Base-by-base conservation (phyloP, 2,797 vertebrate genomes). In the Acanthornis magna region DNA sequence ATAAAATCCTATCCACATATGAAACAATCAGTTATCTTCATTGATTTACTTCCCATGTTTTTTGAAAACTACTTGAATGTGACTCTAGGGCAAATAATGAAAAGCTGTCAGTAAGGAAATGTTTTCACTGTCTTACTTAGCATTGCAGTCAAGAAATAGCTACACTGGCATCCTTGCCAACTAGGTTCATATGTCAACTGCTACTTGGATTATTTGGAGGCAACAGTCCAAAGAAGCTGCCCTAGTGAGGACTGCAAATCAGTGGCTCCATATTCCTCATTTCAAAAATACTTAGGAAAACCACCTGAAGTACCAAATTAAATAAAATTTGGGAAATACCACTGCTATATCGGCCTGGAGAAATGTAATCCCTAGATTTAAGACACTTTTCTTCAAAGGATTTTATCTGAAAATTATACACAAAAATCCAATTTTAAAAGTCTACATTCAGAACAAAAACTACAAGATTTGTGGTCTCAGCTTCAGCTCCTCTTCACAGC, bases 21-120 rank as follows among this genome's bases (percentile, higher is more conserved):
- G 1, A 88, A 90, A 89, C 42, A 83, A 79, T 77, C 32, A 12
- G 40, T 48, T 45, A 32, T 32, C 65, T 94, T 85, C 9, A 19
- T 67, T 47, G 18, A 95, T 85, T 92, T 93, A 73, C 36, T 92
- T 91, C 88, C 80, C 40, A 32, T 87, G 62, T 78, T 93, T 78
- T 96, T 96, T 95, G 88, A 96, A 91, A 91, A 75, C 57, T 85
- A 77, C 88, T 89, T 92, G 53, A 95, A 82, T 93, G 77, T 63
- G 66, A 93, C 90, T 73, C 62, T 83, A 86, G 63, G 72, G 67
- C 84, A 96, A 97, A 91, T 54, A 90, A 91, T 84, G 71, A 96
- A 95, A 91, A 91, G 36, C 14, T 81, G 27, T 17, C 67, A 63
- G 60, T 34, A 93, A 91, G 92, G 87, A 96, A 94, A 89, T 70